Conservation (phyloP, 2,797 vertebrate genomes). For the Podarcis siculus region DNA sequence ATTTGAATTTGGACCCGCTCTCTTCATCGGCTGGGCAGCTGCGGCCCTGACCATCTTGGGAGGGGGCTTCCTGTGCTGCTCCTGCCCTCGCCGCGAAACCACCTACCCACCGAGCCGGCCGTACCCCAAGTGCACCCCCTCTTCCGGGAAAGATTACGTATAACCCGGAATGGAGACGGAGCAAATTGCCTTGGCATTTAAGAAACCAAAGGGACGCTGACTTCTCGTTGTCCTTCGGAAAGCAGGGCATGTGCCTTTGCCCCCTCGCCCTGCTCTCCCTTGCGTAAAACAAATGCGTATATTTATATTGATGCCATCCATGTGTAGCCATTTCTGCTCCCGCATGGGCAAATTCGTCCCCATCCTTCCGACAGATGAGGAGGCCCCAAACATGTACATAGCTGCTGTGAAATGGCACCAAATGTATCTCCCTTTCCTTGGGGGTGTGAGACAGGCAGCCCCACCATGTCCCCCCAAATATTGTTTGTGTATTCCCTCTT, state of each 20-base stretch:
- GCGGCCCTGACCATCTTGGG: constrained; percentile 85
- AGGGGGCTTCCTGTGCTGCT: constrained; percentile 85
- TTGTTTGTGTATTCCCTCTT: constrained; percentile 59
- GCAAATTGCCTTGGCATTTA: constrained; percentile 32
- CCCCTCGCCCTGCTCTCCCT: constrained; percentile 50
- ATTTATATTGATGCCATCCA: constrained; percentile 64
- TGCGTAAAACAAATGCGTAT: constrained; percentile 60
- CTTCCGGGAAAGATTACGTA: constrained; percentile 83
- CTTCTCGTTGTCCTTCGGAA: constrained; percentile 51
- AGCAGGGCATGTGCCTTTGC: constrained; percentile 54
- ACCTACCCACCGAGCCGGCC: constrained; percentile 78
- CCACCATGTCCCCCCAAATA: too few species aligned
- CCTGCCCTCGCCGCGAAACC: constrained; percentile 78
- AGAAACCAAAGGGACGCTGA: constrained; percentile 58
- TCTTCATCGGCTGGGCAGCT: constrained; percentile 89
- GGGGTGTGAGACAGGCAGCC: constrained; percentile 54
- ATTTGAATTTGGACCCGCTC: constrained; percentile 88
- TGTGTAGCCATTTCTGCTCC: constrained; percentile 57
- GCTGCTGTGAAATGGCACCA: constrained; percentile 44
- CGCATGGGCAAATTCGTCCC: constrained; percentile 53
- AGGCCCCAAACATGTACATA: constrained; percentile 53
- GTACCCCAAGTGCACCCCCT: constrained; percentile 78
- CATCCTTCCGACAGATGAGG: constrained; percentile 63
- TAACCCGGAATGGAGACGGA: constrained; percentile 69
- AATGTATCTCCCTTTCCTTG: constrained; percentile 36